These are phyloP conservation scores for Andrena cerasifolii DNA, from an alignment of 1,140 invertebrate species.

Conservation along the genomic window DNA sequence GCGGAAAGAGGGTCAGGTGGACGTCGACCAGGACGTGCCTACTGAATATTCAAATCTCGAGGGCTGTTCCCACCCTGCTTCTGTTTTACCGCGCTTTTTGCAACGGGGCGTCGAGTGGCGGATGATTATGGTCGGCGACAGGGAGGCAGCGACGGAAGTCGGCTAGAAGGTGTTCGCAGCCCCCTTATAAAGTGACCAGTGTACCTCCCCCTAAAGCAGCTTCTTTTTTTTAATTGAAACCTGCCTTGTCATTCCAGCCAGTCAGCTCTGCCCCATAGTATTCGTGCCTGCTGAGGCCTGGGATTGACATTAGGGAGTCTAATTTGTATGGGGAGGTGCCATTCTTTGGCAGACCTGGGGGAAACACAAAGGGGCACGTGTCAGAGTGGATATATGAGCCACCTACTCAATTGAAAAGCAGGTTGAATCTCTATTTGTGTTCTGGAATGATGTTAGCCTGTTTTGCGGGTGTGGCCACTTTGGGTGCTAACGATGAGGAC, in stretches of 20 bases:
- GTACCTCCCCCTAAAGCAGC: neutral
- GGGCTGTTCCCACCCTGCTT: constrained; percentile 68
- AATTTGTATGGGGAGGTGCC: neutral
- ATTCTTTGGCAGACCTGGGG: too few relatives aligned
- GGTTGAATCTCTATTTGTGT: too few relatives aligned
- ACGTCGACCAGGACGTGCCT: constrained; percentile 67
- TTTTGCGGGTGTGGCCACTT: neutral
- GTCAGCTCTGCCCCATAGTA: neutral
- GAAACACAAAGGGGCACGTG: too few relatives aligned
- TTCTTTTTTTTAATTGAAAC: neutral
- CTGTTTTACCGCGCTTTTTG: constrained; percentile 41
- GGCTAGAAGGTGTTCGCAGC: constrained; percentile 63
- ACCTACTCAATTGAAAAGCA: neutral
- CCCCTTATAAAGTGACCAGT: constrained; percentile 35
- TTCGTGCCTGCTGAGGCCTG: neutral
- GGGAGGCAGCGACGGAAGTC: constrained; percentile 60
- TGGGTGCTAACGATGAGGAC: too few relatives aligned
- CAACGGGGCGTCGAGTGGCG: constrained; percentile 64
- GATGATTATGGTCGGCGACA: constrained; percentile 75
- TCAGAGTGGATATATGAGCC: too few relatives aligned
- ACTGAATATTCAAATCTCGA: constrained; percentile 80
- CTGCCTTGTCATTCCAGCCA: neutral
- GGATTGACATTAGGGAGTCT: neutral
- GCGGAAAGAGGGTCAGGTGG: constrained; percentile 76
- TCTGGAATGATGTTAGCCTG: neutral